These are phyloP conservation scores for Trissoscelio sp. DNA, from an alignment of 2,888 invertebrate genomes.

Conservation along the genomic window DNA sequence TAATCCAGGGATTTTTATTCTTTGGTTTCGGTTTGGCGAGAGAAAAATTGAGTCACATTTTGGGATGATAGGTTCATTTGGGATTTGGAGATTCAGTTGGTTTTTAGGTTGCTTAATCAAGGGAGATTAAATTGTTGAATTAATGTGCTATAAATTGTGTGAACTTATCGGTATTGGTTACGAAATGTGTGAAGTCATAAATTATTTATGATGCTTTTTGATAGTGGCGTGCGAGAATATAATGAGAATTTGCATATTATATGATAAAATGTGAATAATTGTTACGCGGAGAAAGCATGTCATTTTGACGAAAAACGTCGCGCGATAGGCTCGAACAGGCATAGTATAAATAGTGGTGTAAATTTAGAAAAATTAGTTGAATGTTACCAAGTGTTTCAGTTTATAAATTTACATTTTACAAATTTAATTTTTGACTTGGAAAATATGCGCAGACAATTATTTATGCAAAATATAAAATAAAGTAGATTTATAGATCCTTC, in stretches of 20 bases:
- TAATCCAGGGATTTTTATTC: neutral
- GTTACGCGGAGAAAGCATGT: neutral
- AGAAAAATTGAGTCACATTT: neutral
- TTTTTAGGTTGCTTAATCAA: no score
- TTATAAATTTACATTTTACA: no score
- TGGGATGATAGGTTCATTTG: neutral
- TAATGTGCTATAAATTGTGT: neutral
- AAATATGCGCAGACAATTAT: neutral
- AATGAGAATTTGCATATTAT: constrained; percentile 13
- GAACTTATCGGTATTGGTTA: neutral
- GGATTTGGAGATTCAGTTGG: no score
- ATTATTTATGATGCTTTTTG: constrained; percentile 10
- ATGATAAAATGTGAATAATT: constrained; percentile 17
- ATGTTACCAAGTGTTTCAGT: no score
- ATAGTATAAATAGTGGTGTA: constrained; percentile 11
- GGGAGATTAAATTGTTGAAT: neutral
- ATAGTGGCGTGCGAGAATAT: neutral
- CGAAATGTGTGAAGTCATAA: constrained; percentile 16
- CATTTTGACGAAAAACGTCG: neutral
- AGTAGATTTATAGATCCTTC: neutral
- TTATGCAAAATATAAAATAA: neutral
- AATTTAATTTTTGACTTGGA: no score
- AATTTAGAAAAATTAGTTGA: constrained; percentile 4
- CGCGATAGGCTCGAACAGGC: neutral
- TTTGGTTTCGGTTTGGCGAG: neutral